Base-by-base conservation (phyloP, 2,888 invertebrate genomes). In the Clusia tigrina region DNA sequence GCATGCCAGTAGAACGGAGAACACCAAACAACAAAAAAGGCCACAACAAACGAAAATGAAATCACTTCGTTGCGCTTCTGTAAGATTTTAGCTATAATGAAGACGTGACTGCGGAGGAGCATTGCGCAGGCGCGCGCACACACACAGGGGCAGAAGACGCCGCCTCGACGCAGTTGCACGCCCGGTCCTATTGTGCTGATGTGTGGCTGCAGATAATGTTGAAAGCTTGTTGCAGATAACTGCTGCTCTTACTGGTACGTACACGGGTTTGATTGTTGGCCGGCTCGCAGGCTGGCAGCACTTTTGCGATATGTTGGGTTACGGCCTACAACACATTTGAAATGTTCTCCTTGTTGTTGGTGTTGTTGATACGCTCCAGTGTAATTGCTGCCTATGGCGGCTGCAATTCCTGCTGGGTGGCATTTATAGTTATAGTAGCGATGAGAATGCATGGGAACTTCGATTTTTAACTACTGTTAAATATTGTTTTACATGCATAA, bases 61-160 rank as follows among this genome's bases (percentile, higher is more conserved):
- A 42, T 17, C 5, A 3, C 51, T 58, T 51, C 53, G 46, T 20
- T 51, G 20, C 58, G n/a, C 22, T 37, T 56, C 23, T 38, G 38
- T 42, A n/a, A 42, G n/a, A 42, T 42, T 42, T 42, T 42, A 17
- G 42, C 42, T 17, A 42, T 52, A 32, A 58, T 58, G 52, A 58
- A 58, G 58, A 58, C 52, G 58, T 58, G 58, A 18, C 15, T 3
- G 17, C 17, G 52, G 15, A 3, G 42, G n/a, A 12, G 42, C 42
- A 6, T 42, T n/a, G n/a, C n/a, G n/a, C n/a, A n/a, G n/a, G n/a
- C n/a, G n/a, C n/a, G n/a, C n/a, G n/a, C n/a, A n/a, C n/a, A n/a
- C n/a, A n/a, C n/a, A n/a, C 17, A 37, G 32, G 18, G 2, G 20
- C 15, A 15, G 42, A 10, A 20, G 15, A 23, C n/a, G 15, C 17